These are phyloP conservation scores for Paramisgurnus dabryanus DNA, from an alignment of 2,113 vertebrate species.

Conservation along the genomic window DNA sequence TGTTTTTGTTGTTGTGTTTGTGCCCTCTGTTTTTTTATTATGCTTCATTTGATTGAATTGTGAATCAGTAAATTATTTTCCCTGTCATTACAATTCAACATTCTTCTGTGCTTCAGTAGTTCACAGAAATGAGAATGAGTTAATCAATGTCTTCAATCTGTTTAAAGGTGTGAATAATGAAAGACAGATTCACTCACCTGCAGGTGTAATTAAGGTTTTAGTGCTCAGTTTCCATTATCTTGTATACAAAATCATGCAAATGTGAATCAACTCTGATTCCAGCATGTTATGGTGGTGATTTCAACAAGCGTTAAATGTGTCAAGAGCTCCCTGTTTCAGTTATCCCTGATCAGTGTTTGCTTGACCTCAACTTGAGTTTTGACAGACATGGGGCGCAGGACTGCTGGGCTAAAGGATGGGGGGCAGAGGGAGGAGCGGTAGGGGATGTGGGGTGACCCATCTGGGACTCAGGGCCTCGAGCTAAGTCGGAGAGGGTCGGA, in stretches of 20 bases:
- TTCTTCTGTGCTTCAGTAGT: slow-evolving; percentile 37
- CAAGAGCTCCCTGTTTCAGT: slow-evolving; percentile 66
- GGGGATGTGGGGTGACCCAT: slow-evolving; percentile 49
- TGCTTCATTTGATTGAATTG: too few relatives aligned
- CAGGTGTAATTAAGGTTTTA: not conserved
- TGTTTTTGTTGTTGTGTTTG: too few relatives aligned
- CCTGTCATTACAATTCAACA: too few relatives aligned
- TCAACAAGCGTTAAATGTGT: slow-evolving; percentile 59
- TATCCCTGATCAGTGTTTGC: slow-evolving; percentile 59
- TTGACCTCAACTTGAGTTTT: slow-evolving; percentile 67
- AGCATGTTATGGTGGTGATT: slow-evolving; percentile 16
- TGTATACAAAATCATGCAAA: not conserved
- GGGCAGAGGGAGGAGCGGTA: not conserved
- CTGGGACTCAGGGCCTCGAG: slow-evolving; percentile 63
- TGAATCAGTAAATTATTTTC: not conserved
- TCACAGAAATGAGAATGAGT: slow-evolving; percentile 57
- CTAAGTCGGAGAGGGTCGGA: slow-evolving; percentile 64
- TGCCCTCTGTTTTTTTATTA: not conserved
- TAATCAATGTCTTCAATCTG: slow-evolving; percentile 51
- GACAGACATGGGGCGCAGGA: slow-evolving; percentile 58
- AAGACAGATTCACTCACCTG: not conserved
- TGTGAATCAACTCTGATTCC: not conserved
- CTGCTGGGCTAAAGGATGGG: slow-evolving; percentile 56
- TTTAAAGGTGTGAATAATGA: slow-evolving; percentile 54
- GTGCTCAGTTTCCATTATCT: not conserved